These are phyloP conservation scores for Criorhina ranunculi DNA, from an alignment of 2,888 invertebrate species.

Conservation along the genomic window DNA sequence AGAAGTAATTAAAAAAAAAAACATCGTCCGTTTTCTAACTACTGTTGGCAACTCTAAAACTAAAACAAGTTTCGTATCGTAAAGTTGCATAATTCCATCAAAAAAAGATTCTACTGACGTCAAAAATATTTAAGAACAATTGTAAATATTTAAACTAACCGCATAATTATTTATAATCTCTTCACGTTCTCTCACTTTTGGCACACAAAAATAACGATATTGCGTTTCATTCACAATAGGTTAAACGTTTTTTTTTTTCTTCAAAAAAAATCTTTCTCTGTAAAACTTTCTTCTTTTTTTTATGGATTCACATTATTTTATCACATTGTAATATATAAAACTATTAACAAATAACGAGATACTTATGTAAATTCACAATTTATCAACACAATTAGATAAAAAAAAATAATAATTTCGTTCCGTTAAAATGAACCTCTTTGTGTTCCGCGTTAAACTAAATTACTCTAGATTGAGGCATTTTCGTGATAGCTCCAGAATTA, in stretches of 20 bases:
- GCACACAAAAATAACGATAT: conserved; percentile 44
- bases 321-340: background rate
- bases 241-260: background rate
- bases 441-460: conserved; percentile 73
- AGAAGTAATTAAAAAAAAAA: too few species aligned
- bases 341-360: background rate
- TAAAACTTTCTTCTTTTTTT: too few species aligned
- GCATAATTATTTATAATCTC: background rate
- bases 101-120: background rate
- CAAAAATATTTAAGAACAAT: background rate
- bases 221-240: conserved; percentile 11
- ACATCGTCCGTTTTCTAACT: too few species aligned
- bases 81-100: too few species aligned
- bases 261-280: too few species aligned
- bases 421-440: conserved; percentile 54
- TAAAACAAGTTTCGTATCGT: background rate
- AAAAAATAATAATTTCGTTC: background rate
- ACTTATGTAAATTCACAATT: background rate
- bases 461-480: conserved; percentile 58
- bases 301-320: conserved; percentile 15
- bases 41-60: background rate
- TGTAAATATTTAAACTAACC: conserved; percentile 26
- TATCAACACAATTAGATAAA: background rate
- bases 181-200: background rate
- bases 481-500: conserved; percentile 48